Evolutionary conservation across 2,113 vertebrate species (phyloP).

Genomic region (Oncorhynchus keta): DNA sequence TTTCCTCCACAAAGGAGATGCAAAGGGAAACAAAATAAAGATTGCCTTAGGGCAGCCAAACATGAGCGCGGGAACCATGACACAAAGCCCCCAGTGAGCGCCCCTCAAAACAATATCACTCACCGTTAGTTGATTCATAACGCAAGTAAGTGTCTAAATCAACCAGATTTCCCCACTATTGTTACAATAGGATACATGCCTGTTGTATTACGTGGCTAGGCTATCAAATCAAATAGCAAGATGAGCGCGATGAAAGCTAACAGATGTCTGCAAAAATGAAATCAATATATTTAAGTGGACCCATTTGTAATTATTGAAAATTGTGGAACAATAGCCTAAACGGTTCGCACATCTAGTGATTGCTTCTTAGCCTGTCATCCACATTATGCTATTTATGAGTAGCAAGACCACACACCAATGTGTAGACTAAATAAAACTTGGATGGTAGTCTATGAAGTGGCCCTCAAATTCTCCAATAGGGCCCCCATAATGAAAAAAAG

Average conservation of each 20-base stretch:
- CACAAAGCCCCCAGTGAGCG: background rate
- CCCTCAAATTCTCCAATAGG: no score
- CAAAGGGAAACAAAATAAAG: background rate
- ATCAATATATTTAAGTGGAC: background rate
- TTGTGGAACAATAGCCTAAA: background rate
- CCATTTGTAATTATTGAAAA: background rate
- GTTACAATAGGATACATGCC: background rate
- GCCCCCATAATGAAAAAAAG: no score
- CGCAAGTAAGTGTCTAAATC: background rate
- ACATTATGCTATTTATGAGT: no score
- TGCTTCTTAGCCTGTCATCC: no score
- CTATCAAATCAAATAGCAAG: background rate
- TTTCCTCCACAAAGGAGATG: background rate
- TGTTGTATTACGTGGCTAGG: background rate
- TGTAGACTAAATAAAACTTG: no score
- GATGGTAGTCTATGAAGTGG: no score
- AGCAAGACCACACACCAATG: no score
- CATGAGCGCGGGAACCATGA: constrained; percentile 4
- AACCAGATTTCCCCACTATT: background rate
- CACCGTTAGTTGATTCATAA: background rate
- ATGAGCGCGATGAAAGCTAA: background rate
- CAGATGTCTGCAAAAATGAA: background rate
- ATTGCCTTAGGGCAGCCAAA: background rate
- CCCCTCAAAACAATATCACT: background rate
- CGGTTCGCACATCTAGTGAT: no score